Conservation (phyloP, 2,888 invertebrate genomes). For the Microchrysa polita region DNA sequence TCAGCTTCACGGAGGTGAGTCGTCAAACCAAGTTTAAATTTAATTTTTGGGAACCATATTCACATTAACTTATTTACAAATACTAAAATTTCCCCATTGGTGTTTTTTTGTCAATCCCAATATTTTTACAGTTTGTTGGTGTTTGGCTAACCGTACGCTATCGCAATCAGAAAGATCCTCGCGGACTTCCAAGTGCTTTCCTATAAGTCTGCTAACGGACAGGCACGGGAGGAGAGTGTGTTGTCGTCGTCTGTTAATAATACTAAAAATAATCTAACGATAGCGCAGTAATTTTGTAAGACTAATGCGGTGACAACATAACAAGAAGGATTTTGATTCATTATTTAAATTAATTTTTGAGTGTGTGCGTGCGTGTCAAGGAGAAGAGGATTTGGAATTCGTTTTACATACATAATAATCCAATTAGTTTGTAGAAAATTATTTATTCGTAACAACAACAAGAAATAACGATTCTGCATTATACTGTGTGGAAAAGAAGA, state of each 20-base stretch:
- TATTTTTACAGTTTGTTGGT: slow-evolving; percentile 87
- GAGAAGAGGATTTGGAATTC: no score
- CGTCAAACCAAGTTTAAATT: slow-evolving; percentile 12
- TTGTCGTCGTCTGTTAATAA: slow-evolving; percentile 5
- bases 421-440: no score
- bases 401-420: no score
- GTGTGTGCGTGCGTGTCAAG: no score
- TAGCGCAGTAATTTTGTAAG: slow-evolving; percentile 33
- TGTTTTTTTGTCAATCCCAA: slow-evolving; percentile 40
- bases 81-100: not conserved
- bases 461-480: no score
- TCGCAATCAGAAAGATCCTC: slow-evolving; percentile 98
- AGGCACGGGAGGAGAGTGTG: not conserved
- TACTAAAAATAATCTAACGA: no score
- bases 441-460: no score
- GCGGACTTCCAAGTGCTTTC: slow-evolving; percentile 96
- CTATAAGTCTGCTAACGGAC: slow-evolving; percentile 73
- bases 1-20: slow-evolving; percentile 94
- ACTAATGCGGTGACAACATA: slow-evolving; percentile 31
- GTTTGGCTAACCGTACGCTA: slow-evolving; percentile 87
- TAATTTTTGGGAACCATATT: not conserved
- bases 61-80: slow-evolving; percentile 7
- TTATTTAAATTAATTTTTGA: no score
- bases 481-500: no score
- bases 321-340: no score